These are phyloP conservation scores for Trichoplax adhaerens DNA, from an alignment of 37 sponge, comb jelly and placozoan genomes.

Conservation along the genomic window DNA sequence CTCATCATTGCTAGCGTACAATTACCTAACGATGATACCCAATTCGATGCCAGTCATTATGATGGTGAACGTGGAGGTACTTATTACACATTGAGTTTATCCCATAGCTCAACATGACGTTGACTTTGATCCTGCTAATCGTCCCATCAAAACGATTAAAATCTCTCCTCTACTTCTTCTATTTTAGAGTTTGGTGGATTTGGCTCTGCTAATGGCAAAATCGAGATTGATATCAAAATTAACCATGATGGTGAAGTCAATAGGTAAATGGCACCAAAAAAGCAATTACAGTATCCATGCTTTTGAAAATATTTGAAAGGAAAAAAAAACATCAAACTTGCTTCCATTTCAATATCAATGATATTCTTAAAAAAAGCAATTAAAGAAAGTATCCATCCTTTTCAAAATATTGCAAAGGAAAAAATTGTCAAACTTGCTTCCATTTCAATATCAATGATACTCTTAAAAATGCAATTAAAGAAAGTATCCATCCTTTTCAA, in stretches of 20 bases:
- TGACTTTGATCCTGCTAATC: too few relatives aligned
- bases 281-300: too few relatives aligned
- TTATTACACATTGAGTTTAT: neutral
- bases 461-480: too few relatives aligned
- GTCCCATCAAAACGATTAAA: too few relatives aligned
- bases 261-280: constrained; percentile 22
- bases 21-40: constrained; percentile 89
- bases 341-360: neutral
- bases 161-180: neutral
- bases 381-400: too few relatives aligned
- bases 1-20: constrained; percentile 95
- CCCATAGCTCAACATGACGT: too few relatives aligned
- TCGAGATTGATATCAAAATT: constrained; percentile 95
- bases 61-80: constrained; percentile 86
- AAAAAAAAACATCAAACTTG: neutral
- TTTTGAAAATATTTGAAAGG: too few relatives aligned
- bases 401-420: neutral
- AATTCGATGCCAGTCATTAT: constrained; percentile 95
- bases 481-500: too few relatives aligned
- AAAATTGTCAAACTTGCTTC: neutral
- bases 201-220: constrained; percentile 87
- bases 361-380: constrained; percentile 7
- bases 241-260: constrained; percentile 99
- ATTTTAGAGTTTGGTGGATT: constrained; percentile 88
- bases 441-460: too few relatives aligned